Evolutionary conservation across 2,888 invertebrate species (phyloP), one percentile per base, ranked within the genome.

Genomic region (Acanthococcus lagerstroemiae): DNA sequence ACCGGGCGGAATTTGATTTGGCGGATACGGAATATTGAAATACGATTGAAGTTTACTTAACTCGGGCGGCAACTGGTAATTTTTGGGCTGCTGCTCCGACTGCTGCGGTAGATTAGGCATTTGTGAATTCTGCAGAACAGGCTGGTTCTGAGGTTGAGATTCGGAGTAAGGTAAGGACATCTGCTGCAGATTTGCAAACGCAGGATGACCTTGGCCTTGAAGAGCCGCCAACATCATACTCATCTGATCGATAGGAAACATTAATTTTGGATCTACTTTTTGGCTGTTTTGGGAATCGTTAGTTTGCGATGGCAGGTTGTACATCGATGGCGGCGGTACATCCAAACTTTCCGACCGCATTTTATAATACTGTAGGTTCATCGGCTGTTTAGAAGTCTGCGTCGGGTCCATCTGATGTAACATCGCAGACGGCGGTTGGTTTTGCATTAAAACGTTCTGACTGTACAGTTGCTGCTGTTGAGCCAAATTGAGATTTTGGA

Each of bases 321-420:
- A 24, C 45, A 57, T 48, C 24, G 46, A 52, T 0, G 50, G 9
- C 2, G 52, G 21, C 0, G 61, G 22, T n/a, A 61, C 6, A 24
- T 61, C 61, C 9, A 61, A 37, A 21, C 52, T 61, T 61, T 61
- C 50, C 21, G 61, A 50, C 15, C 52, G 61, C 50, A 61, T 50
- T 30, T 61, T 61, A 37, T 52, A 50, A 61, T 50, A 61, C 50
- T 50, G 61, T 22, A 52, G 15, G n/a, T 61, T 61, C 7, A 52
- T 21, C 1, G 22, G 30, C 17, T 50, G 27, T 52, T 61, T 61
- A 17, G 48, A 12, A 15, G 44, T 37, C 15, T 27, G 27, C n/a
- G 3, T 55, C 9, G 55, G 7, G 17, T 55, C 55, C 26, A 55
- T 55, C 21, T 55, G 55, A 27, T 55, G 55, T 5, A 55, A 7